These are phyloP conservation scores for Phyllotreta striolata DNA, from an alignment of 2,888 invertebrate species.

Conservation along the genomic window DNA sequence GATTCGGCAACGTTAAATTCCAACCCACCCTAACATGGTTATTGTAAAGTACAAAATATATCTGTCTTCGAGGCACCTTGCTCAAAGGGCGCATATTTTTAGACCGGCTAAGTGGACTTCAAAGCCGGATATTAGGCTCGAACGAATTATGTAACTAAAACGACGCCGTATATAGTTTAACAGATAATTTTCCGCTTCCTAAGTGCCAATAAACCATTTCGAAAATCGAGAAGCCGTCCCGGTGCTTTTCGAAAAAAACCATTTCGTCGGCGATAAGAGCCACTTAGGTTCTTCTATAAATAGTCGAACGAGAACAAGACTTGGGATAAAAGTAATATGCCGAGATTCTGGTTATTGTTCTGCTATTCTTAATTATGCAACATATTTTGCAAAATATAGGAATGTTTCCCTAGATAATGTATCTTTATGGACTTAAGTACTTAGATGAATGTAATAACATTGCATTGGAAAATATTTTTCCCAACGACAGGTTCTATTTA, in stretches of 20 bases:
- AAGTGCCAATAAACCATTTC: slow-evolving; percentile 25
- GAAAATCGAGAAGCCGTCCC: slow-evolving; percentile 17
- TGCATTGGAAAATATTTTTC: too few relatives aligned
- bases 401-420: too few relatives aligned
- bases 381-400: too few relatives aligned
- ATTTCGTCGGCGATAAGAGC: background rate
- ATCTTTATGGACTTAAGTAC: too few relatives aligned
- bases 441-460: too few relatives aligned
- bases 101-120: background rate
- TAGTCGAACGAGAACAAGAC: background rate
- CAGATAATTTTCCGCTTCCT: slow-evolving; percentile 20
- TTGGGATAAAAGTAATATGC: too few relatives aligned
- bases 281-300: slow-evolving; percentile 15
- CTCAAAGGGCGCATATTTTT: slow-evolving; percentile 11
- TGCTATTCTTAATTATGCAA: too few relatives aligned
- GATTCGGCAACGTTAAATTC: too few relatives aligned
- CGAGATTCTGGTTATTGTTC: too few relatives aligned
- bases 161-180: slow-evolving; percentile 16
- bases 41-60: background rate
- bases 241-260: slow-evolving; percentile 8
- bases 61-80: background rate
- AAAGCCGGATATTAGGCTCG: slow-evolving; percentile 17
- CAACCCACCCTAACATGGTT: too few relatives aligned
- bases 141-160: slow-evolving; percentile 25
- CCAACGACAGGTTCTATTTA: too few relatives aligned